A percentile compares a stretch with the other conserved stretches of the same genome.
Evolutionary conservation across 1,140 invertebrate species (phyloP).

Genomic region (Matsumurasca onukii): DNA sequence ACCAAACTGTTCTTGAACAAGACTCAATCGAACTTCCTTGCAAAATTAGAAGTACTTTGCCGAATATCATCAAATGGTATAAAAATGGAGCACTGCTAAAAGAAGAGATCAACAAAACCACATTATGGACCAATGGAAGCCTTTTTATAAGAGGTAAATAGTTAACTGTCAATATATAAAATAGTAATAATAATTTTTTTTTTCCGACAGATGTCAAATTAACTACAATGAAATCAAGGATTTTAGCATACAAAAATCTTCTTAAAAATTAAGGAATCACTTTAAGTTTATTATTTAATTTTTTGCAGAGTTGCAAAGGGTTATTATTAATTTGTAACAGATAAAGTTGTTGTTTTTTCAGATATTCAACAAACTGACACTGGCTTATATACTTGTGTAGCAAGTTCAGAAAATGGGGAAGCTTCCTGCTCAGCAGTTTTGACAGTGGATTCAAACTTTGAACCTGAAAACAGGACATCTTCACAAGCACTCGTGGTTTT

Average conservation of each 20-base stretch:
- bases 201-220: too few relatives aligned
- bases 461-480: slow-evolving; percentile 74
- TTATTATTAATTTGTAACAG: too few relatives aligned
- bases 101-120: slow-evolving; percentile 57
- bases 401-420: slow-evolving; percentile 77
- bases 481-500: slow-evolving; percentile 70
- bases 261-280: too few relatives aligned
- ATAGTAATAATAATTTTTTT: too few relatives aligned
- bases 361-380: slow-evolving; percentile 68
- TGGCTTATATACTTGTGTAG: slow-evolving; percentile 78
- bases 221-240: too few relatives aligned
- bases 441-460: slow-evolving; percentile 72
- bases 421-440: slow-evolving; percentile 78
- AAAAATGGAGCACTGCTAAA: slow-evolving; percentile 64
- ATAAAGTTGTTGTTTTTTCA: too few relatives aligned
- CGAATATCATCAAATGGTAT: slow-evolving; percentile 83
- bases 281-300: too few relatives aligned
- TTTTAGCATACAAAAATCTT: too few relatives aligned
- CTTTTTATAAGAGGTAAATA: slow-evolving; percentile 66
- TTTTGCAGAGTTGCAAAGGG: too few relatives aligned
- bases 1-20: slow-evolving; percentile 81
- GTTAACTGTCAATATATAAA: too few relatives aligned
- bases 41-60: slow-evolving; percentile 71
- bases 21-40: slow-evolving; percentile 75
- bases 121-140: slow-evolving; percentile 66